Evolutionary conservation across 2,888 invertebrate species (phyloP).

Genomic region (Agonopterix alstromeriana): DNA sequence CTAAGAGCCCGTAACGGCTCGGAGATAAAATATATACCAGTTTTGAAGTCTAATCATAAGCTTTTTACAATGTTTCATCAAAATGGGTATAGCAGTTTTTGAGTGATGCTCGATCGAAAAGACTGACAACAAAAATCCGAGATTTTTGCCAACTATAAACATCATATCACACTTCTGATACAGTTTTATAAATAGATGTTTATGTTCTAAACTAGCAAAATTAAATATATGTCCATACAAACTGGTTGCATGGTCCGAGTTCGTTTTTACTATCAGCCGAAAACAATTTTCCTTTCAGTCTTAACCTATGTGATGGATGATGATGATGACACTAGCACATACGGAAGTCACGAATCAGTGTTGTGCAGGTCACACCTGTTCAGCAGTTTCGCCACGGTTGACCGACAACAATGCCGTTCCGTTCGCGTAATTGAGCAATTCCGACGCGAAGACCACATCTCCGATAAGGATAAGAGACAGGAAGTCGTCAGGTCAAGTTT

Average conservation of each 20-base stretch:
- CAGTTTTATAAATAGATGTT: no score
- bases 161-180: no score
- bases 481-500: constrained; percentile 35
- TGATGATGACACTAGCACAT: constrained; percentile 15
- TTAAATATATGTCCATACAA: not conserved
- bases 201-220: not conserved
- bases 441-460: constrained; percentile 51
- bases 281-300: constrained; percentile 1
- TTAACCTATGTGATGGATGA: constrained; percentile 15
- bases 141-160: no score
- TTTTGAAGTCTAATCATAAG: no score
- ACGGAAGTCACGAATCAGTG: constrained; percentile 46
- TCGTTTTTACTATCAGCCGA: no score
- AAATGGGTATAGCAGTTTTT: no score
- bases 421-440: constrained; percentile 59
- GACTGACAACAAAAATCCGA: no score
- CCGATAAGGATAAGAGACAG: constrained; percentile 55
- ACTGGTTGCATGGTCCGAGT: no score
- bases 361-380: constrained; percentile 53
- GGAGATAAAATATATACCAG: no score
- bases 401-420: constrained; percentile 60
- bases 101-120: no score
- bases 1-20: no score
- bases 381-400: constrained; percentile 51
- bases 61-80: no score